phyloP scores from a whole-genome alignment of 2,797 vertebrate species.

The Myioborus miniatus region DNA sequence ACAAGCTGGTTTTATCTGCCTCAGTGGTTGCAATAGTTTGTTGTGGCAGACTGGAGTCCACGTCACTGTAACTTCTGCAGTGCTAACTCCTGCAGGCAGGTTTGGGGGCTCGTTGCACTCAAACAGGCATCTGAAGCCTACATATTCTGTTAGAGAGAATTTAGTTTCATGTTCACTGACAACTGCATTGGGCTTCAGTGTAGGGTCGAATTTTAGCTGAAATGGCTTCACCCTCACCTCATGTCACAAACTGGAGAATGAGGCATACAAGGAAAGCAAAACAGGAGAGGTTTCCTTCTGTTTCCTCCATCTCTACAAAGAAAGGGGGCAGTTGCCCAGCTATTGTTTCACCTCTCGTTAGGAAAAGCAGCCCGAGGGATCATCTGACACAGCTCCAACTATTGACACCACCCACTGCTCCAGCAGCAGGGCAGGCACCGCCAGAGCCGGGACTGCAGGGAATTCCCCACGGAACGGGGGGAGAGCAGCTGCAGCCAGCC shows the following conservation, averaged over 20 bases:
- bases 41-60: neutral
- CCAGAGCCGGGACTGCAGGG: neutral
- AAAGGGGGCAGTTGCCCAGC: neutral
- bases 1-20: neutral
- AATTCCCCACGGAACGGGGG: too few relatives aligned
- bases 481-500: neutral
- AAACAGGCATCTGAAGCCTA: neutral
- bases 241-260: neutral
- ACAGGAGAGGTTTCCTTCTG: neutral
- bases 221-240: neutral
- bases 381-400: rapidly evolving
- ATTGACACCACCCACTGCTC: rapidly evolving
- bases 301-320: neutral
- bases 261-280: neutral
- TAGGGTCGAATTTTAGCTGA: neutral
- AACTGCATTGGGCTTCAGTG: neutral
- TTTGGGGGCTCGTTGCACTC: neutral
- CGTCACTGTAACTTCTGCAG: neutral
- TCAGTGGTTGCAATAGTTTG: neutral
- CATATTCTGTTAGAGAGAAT: neutral
- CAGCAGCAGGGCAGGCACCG: neutral
- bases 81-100: neutral
- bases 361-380: neutral
- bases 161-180: neutral
- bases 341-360: neutral